phyloP scores from a whole-genome alignment of 2,797 vertebrate genomes.

The Anguilla anguilla region DNA sequence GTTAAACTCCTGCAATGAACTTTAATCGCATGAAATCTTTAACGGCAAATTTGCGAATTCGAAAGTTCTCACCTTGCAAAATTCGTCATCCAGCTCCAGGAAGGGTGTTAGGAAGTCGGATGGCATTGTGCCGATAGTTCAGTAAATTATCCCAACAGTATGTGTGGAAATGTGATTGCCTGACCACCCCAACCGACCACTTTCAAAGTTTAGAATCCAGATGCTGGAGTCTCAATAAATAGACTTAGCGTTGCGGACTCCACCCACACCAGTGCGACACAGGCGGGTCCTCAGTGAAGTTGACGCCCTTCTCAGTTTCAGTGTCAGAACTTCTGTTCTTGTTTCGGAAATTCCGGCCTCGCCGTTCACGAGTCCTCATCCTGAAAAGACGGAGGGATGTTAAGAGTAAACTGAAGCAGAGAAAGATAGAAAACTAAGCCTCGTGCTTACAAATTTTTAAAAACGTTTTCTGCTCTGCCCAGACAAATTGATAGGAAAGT shows the following conservation, averaged over 20 bases:
- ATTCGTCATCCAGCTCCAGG: conserved; percentile 74
- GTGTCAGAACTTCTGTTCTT: conserved; percentile 1
- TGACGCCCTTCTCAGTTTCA: conserved; percentile 7
- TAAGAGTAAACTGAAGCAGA: background rate
- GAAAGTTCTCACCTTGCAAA: conserved; percentile 73
- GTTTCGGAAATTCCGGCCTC: background rate
- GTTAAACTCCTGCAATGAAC: background rate
- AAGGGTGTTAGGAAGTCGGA: conserved; percentile 76
- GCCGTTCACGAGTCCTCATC: background rate
- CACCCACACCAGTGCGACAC: conserved; percentile 43
- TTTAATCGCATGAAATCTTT: background rate
- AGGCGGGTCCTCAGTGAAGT: conserved; percentile 46
- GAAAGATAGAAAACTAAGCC: background rate
- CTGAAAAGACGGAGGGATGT: background rate
- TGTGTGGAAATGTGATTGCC: background rate
- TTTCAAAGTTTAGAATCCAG: conserved; percentile 62
- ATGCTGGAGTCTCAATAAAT: conserved; percentile 77
- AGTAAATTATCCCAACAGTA: conserved; percentile 21
- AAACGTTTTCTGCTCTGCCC: background rate
- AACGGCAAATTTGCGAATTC: background rate
- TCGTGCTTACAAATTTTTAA: background rate
- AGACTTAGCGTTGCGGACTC: conserved; percentile 53
- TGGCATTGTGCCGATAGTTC: conserved; percentile 66
- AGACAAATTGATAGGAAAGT: background rate
- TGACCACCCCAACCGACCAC: conserved; percentile 25